Evolutionary conservation across 2,113 vertebrate species (phyloP).

Genomic region (Clarias gariepinus): DNA sequence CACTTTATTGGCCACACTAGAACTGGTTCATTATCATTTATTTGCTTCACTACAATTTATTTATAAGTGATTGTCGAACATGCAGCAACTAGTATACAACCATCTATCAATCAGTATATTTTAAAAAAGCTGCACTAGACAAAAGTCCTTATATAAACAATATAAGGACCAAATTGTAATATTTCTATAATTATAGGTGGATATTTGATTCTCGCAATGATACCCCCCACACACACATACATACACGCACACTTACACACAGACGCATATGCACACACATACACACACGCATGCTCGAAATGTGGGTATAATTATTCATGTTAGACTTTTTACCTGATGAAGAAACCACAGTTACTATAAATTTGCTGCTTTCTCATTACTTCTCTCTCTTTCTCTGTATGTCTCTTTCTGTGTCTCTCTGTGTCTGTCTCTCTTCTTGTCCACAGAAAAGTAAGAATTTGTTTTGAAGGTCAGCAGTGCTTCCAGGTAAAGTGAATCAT

Average conservation of each 20-base stretch:
- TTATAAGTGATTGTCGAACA: no score
- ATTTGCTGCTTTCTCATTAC: background rate
- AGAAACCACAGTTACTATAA: slow-evolving; percentile 32
- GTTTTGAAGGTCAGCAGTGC: slow-evolving; percentile 69
- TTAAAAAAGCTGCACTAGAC: no score
- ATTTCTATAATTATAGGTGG: background rate
- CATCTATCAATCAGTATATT: no score
- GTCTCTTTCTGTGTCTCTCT: background rate
- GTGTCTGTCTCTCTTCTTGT: slow-evolving; percentile 52
- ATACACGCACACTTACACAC: slow-evolving; percentile 35
- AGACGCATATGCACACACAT: slow-evolving; percentile 25
- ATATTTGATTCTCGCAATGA: background rate
- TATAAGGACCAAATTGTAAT: no score
- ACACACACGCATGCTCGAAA: background rate
- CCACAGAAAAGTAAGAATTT: slow-evolving; percentile 77
- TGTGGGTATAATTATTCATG: slow-evolving; percentile 12
- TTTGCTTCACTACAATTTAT: no score
- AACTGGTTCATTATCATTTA: no score
- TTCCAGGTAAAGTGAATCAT: slow-evolving; percentile 65
- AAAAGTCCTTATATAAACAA: no score
- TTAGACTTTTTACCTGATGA: slow-evolving; percentile 41
- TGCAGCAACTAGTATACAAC: no score
- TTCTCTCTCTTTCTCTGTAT: slow-evolving; percentile 12
- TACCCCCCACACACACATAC: slow-evolving; percentile 2
- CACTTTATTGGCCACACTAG: no score